Evolutionary conservation across 1,140 invertebrate species (phyloP), one percentile per base, ranked within the genome.

Genomic region (Zaprionus camerounensis): DNA sequence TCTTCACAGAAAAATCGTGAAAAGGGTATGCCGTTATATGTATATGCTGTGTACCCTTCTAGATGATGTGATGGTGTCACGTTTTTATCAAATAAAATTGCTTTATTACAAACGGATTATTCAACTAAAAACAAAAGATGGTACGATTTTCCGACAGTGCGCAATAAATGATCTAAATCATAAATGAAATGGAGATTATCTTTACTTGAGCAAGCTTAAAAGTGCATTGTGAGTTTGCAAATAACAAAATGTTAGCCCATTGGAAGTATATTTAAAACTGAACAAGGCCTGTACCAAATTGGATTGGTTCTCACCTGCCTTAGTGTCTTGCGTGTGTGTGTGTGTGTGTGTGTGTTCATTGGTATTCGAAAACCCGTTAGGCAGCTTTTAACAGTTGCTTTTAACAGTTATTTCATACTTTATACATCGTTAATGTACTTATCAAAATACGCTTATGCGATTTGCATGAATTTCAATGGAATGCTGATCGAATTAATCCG

Each of bases 371-470:
- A 75, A 71, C 72, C 53, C 17, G 72, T 44, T 71, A 22, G 53
- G 24, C 56, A 31, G 61, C 36, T 34, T 34, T 34, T 34, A 44
- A 66, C 22, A 71, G 71, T 76, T 66, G 73, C 62, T 66, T 76
- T 76, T 61, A 66, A 76, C 73, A 65, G 55, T 72, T 71, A 66
- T 55, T 59, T 65, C 41, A 58, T 67, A 57, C 17, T 31, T 67
- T 49, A 46, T 38, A 28, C 49, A 41, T 67, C 56, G 36, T 55
- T 44, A 15, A 66, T 44, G 36, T 66, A 28, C 24, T 15, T 53
- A 51, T 26, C 51, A 24, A 53, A 46, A 49, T 31, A 31, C 20
- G 9, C 44, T 28, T 36, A 59, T 51, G 28, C 26, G 24, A 56
- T 63, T 75, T 64, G 58, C 53, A 63, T 70, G 17, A 31, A 64